Evolutionary conservation across 2,797 vertebrate genomes (phyloP), one percentile per base, ranked within the genome.

Genomic region (Rhinatrema bivittatum): DNA sequence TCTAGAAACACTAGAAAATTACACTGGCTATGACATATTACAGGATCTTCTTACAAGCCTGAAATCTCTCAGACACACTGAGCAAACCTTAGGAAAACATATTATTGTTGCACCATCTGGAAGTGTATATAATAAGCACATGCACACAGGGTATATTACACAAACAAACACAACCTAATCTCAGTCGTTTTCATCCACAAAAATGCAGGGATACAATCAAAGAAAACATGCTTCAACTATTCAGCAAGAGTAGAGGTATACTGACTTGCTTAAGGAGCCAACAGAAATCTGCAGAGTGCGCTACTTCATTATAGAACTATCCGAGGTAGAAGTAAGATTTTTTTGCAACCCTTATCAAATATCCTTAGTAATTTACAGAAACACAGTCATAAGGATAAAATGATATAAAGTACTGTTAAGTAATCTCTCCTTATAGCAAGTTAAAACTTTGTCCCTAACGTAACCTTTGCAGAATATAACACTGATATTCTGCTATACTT

Each of bases 281-380:
- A 19, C 7, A 28, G 26, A 41, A 20, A 36, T 15, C 17, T 3
- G 46, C 11, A 35, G 35, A 24, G 23, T 25, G 8, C 9, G 17
- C 35, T n/a, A n/a, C n/a, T n/a, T n/a, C n/a, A n/a, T n/a, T n/a
- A n/a, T n/a, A n/a, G n/a, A 10, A 41, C 46, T n/a, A 20, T 31
- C 12, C 56, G 70, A 72, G 66, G 66, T 72, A 70, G 66, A 62
- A 38, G 29, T 31, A 20, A 36, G 31, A 13, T 42, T 58, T n/a
- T n/a, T 57, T 21, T 56, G 55, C 39, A 50, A 50, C 2, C 2
- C 20, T 52, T 38, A 14, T 32, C 19, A 34, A 14, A 57, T 29
- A 32, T 1, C 52, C 34, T 36, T 25, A 42, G 30, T 9, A 33
- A 36, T 30, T 61, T 25, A 20, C 26, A 50, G 29, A 50, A 38